A percentile compares a stretch with the other conserved stretches of the same genome.
Evolutionary conservation across 2,113 vertebrate species (phyloP).

Genomic region (Ursus arctos): DNA sequence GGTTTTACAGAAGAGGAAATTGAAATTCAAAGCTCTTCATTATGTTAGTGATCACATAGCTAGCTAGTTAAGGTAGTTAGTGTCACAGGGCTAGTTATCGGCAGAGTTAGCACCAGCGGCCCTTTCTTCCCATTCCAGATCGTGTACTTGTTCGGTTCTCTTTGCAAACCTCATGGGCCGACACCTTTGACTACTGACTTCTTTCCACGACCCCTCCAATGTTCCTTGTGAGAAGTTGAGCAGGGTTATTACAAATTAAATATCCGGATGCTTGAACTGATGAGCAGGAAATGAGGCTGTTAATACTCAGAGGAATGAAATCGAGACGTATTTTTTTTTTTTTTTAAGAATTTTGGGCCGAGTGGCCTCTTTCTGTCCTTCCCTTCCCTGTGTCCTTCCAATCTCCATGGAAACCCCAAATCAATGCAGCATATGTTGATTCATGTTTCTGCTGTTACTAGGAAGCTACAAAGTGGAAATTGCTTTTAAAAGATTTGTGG

Average conservation of each 20-base stretch:
- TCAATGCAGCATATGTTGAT: conserved; percentile 77
- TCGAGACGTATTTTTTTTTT: conserved; percentile 40
- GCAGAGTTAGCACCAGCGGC: neutral
- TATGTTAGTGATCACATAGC: neutral
- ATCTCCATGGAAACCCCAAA: conserved; percentile 80
- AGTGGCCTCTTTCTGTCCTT: conserved; percentile 73
- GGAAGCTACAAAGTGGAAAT: conserved; percentile 85
- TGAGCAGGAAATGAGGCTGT: conserved; percentile 74
- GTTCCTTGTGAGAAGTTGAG: conserved; percentile 6
- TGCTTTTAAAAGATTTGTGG: conserved; percentile 82
- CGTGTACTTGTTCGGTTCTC: neutral
- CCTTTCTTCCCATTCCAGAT: neutral
- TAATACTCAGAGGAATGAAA: conserved; percentile 72
- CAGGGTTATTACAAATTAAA: conserved; percentile 63
- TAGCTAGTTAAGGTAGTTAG: neutral
- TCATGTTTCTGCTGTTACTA: conserved; percentile 79
- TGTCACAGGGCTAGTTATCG: neutral
- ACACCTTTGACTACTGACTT: conserved; percentile 12
- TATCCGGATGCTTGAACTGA: conserved; percentile 63
- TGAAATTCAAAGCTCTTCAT: neutral
- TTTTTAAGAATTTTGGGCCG: conserved; percentile 72
- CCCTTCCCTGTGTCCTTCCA: conserved; percentile 77
- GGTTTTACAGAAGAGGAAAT: conserved; percentile 19
- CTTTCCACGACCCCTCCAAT: neutral
- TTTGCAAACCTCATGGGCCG: conserved; percentile 32